A percentile compares a stretch with the other conserved stretches of the same genome.
phyloP scores from a whole-genome alignment of 64 coral and sea anemone species.

The Montipora capricornis region DNA sequence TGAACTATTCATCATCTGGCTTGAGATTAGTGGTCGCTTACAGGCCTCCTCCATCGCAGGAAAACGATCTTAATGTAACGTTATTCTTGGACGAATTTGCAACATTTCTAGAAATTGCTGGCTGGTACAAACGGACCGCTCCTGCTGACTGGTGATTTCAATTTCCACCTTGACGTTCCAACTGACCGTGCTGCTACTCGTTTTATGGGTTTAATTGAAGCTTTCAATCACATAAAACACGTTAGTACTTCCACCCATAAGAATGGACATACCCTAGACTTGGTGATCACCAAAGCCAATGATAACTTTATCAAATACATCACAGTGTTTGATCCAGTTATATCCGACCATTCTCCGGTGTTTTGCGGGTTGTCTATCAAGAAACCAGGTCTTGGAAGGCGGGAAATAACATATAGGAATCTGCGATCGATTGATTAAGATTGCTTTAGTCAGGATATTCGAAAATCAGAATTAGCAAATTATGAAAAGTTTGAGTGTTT shows the following conservation, averaged over 20 bases:
- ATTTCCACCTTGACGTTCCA: too few species aligned
- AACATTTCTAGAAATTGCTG: constrained; percentile 30
- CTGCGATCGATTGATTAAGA: constrained; percentile 35
- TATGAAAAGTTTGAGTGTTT: too few species aligned
- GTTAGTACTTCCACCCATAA: not conserved
- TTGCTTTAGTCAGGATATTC: constrained; percentile 34
- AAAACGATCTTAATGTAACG: constrained; percentile 32
- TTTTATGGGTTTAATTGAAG: not conserved
- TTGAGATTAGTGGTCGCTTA: constrained; percentile 34
- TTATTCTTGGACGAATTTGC: constrained; percentile 49
- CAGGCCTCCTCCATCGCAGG: constrained; percentile 39
- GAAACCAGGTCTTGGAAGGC: constrained; percentile 3
- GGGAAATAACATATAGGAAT: constrained; percentile 20
- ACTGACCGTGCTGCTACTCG: too few species aligned
- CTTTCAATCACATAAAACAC: constrained; percentile 19
- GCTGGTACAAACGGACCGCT: not conserved
- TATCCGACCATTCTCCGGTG: too few species aligned
- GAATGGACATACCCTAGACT: constrained; percentile 29
- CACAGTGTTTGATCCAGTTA: constrained; percentile 20
- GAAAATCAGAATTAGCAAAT: not conserved
- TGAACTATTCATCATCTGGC: not conserved
- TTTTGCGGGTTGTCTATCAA: constrained; percentile 21
- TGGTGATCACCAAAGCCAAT: constrained; percentile 29
- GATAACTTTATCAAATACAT: constrained; percentile 5
- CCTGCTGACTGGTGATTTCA: constrained; percentile 33